phyloP scores from a whole-genome alignment of 2,888 invertebrate species.

The Venusia cambrica region DNA sequence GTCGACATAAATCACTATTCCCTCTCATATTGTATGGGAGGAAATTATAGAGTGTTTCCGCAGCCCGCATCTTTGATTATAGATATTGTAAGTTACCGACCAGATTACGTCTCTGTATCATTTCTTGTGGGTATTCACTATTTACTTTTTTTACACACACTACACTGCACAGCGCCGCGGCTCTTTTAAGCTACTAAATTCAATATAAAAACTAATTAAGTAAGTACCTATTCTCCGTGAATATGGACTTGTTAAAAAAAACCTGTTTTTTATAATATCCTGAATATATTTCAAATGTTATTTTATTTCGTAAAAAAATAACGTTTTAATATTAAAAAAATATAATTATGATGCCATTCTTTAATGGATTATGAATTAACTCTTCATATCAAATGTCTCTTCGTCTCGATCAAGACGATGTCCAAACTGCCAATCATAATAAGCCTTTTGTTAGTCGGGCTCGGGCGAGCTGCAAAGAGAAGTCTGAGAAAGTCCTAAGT shows the following conservation, averaged over 20 bases:
- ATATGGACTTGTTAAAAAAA: too few relatives aligned
- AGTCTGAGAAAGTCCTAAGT: constrained; percentile 31
- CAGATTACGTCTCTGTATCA: constrained; percentile 29
- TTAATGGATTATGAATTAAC: constrained; percentile 23
- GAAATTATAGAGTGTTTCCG: constrained; percentile 66
- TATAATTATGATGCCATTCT: constrained; percentile 30
- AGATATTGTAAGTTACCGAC: constrained; percentile 44
- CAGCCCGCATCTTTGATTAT: constrained; percentile 65
- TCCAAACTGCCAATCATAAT: constrained; percentile 63
- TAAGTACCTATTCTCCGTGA: too few relatives aligned
- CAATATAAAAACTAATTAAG: too few relatives aligned
- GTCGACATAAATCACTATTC: constrained; percentile 59
- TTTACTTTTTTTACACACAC: too few relatives aligned
- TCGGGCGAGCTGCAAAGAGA: constrained; percentile 35
- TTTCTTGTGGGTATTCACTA: too few relatives aligned
- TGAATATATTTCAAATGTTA: too few relatives aligned
- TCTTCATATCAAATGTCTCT: constrained; percentile 13
- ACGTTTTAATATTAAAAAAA: too few relatives aligned
- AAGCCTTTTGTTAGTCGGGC: constrained; percentile 42
- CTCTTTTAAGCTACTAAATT: too few relatives aligned
- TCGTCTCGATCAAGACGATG: constrained; percentile 39
- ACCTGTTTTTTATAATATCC: too few relatives aligned
- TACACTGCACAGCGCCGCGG: too few relatives aligned
- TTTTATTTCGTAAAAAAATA: too few relatives aligned
- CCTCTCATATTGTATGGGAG: constrained; percentile 53